Base-by-base conservation (phyloP, 2,888 invertebrate genomes). In the Heliconius ethilla region DNA sequence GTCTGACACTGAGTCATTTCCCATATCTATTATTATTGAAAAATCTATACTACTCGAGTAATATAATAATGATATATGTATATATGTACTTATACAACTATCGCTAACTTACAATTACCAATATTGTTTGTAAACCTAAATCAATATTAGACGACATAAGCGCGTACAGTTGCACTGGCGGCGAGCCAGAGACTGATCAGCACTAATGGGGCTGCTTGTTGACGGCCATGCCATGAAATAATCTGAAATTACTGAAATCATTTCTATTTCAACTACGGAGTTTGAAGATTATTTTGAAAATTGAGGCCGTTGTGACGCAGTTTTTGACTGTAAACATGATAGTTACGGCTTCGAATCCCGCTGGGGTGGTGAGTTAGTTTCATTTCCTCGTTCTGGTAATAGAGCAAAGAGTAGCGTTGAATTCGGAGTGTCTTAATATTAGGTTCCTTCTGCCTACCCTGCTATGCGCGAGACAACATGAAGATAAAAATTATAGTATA, bases 141-240 rank as follows among this genome's bases (percentile, higher is more conserved):
- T 55, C 70, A 72, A 72, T 72, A 72, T 70, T 59, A 33, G 72
- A 55, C 25, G 72, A 72, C 33, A 59, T 72, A 72, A 72, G 70
- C 55, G 22, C 55, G n/a, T 37, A 59, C 33, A 69, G 33, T 55
- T 33, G 55, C 9, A 25, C 33, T 72, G 72, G 72, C 72, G 72
- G n/a, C 29, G 11, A 37, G 72, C 72, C 72, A 72, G 72, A 59
- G 72, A 33, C 72, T 72, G 72, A 72, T 59, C 72, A 72, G 33
- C 72, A 6, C 29, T 72, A 72, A 72, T 59, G 59, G 72, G 59
- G 33, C 3, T 59, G 72, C 33, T 72, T 59, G 37, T 72, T 72
- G 55, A 55, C 70, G n/a, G 33, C 59, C 55, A 59, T 59, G 72
- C 29, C 29, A 55, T 59, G 13, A 55, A 33, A 59, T 72, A 72